A percentile compares a stretch with the other conserved stretches of the same genome.
Evolutionary conservation across 2,113 vertebrate species (phyloP).

Genomic region (Tonatia bakeri): DNA sequence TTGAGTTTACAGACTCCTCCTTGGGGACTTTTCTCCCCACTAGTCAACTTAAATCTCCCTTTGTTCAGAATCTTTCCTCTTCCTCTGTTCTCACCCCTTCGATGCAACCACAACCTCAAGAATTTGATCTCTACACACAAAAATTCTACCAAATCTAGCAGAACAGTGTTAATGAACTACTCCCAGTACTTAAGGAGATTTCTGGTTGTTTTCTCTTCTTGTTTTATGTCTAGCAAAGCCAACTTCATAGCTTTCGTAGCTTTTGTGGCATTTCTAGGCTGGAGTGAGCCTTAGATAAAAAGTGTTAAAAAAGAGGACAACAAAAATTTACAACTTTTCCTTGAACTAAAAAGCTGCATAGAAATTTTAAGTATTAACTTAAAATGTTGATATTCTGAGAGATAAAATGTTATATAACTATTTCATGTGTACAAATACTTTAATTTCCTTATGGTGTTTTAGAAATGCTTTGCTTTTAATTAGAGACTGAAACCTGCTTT

Average conservation of each 20-base stretch:
- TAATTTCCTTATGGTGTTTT: background rate
- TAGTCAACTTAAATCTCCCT: background rate
- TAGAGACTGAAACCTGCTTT: background rate
- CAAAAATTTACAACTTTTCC: background rate
- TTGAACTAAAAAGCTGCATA: background rate
- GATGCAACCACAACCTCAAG: background rate
- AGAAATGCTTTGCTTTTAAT: background rate
- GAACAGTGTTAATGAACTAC: background rate
- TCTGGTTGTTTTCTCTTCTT: background rate
- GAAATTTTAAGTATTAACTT: background rate
- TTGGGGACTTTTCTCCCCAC: background rate
- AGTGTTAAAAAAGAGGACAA: background rate
- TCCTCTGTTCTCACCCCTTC: background rate
- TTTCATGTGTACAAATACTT: background rate
- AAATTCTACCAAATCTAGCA: background rate
- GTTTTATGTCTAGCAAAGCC: background rate
- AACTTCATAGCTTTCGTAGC: background rate
- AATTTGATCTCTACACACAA: conserved; percentile 25
- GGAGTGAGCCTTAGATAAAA: background rate
- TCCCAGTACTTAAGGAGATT: background rate
- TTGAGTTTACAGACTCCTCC: background rate
- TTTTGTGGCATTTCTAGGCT: background rate
- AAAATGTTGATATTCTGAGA: background rate
- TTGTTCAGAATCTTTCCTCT: conserved; percentile 18
- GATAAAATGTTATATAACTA: background rate